Conservation (phyloP, 2,888 invertebrate genomes). For the Romanomermis culicivorax region DNA sequence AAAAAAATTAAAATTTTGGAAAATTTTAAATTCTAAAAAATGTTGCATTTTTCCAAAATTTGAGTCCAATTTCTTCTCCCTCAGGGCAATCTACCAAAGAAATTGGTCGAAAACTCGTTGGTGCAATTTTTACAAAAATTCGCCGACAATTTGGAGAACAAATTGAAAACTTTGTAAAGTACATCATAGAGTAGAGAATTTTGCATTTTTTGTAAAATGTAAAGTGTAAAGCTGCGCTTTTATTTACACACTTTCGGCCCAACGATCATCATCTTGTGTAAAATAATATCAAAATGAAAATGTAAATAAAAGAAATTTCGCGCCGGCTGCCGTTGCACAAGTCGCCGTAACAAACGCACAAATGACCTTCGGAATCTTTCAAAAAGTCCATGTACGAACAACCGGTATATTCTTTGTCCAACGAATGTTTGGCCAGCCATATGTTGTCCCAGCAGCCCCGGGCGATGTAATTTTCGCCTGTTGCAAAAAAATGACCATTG, state of each 20-base stretch:
- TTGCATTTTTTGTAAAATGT: no score
- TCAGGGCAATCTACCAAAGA: neutral
- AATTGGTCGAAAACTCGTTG: neutral
- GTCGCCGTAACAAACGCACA: neutral
- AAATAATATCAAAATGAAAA: no score
- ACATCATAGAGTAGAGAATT: no score
- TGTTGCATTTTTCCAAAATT: no score
- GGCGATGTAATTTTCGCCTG: neutral
- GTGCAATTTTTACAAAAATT: neutral
- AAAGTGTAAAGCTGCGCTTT: no score
- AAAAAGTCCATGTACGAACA: neutral
- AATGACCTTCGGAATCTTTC: neutral
- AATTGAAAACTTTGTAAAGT: neutral
- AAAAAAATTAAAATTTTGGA: no score
- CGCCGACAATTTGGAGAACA: neutral
- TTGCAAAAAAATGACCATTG: no score
- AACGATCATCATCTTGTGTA: no score
- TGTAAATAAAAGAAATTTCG: no score
- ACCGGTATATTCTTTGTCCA: neutral
- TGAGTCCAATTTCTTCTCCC: no score
- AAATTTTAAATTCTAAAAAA: no score
- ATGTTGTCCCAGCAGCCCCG: neutral
- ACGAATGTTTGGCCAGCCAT: neutral
- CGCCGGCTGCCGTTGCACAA: neutral
- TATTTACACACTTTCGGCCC: no score